Base-by-base conservation (phyloP, 2,888 invertebrate species). In the Adelphocoris suturalis region DNA sequence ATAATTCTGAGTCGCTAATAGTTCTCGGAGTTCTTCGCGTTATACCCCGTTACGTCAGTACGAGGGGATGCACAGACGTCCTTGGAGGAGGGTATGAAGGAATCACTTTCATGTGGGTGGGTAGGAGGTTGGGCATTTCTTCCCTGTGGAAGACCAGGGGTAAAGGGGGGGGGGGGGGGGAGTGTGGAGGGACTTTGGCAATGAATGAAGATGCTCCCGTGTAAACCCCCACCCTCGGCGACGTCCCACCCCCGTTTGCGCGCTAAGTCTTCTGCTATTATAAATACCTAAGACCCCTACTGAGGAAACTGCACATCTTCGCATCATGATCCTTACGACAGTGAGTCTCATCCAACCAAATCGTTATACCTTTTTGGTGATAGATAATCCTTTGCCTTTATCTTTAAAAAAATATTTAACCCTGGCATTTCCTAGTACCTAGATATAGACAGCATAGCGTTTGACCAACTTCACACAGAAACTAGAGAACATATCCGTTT, bases 311-410 rank as follows among this genome's bases (percentile, higher is more conserved):
- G 28, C 76, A 37, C 76, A 76, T 81, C 81, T n/a, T 81, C 48
- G 0, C 81, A 81, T 48, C 81, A 81, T 81, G 81, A 81, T 81
- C 81, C 81, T 81, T 47, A 47, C 81, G 16, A 81, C 81, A 81
- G 81, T 81, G 47, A 81, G 81, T 81, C 48, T 47, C 81, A 23
- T n/a, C 46, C n/a, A 14, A 75, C 23, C 37, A 37, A 37, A 37
- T 37, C 2, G 37, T 7, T 4, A 7, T 37, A 37, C 2, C 37
- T 4, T 37, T 37, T 37, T 37, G 37, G 37, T 37, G 2, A 37
- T 37, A 37, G 37, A 4, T 37, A 37, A 37, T 7, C 7, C 37
- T 37, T 37, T 7, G 37, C 37, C 37, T 37, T n/a, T n/a, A 37
- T 37, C 37, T 37, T 37, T 37, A 37, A 37, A 37, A 37, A 37